Conservation (phyloP, 2,113 vertebrate genomes). For the Camelus bactrianus region DNA sequence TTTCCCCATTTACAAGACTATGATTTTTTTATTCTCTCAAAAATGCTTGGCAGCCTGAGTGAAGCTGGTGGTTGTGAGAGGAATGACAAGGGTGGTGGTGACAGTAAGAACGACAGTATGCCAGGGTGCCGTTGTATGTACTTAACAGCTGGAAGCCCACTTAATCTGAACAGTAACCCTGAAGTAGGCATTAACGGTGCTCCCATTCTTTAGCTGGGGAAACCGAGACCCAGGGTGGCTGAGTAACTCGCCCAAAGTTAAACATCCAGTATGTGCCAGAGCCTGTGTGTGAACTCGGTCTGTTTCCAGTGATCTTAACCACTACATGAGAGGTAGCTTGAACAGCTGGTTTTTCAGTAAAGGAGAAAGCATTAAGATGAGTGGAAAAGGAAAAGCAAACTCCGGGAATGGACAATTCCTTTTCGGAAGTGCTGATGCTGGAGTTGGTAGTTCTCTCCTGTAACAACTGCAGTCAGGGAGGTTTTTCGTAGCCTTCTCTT, state of each 20-base stretch:
- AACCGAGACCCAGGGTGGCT: neutral
- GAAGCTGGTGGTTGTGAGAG: neutral
- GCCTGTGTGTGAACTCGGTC: neutral
- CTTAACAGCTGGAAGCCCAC: neutral
- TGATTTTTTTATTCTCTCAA: neutral
- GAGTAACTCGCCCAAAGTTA: neutral
- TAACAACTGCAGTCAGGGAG: neutral
- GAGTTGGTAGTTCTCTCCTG: neutral
- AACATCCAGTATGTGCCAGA: neutral
- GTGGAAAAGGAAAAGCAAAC: neutral
- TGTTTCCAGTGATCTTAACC: neutral
- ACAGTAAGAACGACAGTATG: neutral
- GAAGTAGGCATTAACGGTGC: neutral
- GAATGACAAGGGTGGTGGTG: neutral
- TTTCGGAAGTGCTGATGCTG: neutral
- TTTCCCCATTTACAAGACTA: neutral
- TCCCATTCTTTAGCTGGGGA: neutral
- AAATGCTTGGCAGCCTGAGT: neutral
- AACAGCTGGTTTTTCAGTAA: neutral
- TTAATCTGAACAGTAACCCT: neutral
- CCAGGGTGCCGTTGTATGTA: neutral
- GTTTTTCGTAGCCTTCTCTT: neutral
- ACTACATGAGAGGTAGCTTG: neutral
- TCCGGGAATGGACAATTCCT: neutral
- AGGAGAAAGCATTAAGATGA: neutral